A percentile compares a stretch with the other conserved stretches of the same genome.
Conservation (phyloP, 2,113 vertebrate species). For the Peromyscus leucopus region DNA sequence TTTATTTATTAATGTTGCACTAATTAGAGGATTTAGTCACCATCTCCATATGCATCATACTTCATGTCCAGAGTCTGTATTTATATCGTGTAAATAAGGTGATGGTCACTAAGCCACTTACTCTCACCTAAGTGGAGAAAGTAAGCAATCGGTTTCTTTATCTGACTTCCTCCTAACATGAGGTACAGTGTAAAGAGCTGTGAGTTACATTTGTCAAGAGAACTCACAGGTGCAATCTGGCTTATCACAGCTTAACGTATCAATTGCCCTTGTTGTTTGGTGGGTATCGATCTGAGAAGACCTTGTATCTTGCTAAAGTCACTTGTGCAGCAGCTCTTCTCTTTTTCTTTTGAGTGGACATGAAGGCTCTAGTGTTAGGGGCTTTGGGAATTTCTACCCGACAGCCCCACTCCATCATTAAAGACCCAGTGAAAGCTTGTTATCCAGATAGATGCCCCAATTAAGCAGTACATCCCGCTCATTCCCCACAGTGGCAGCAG, state of each 20-base stretch:
- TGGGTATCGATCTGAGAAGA: constrained; percentile 66
- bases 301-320: constrained; percentile 66
- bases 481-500: neutral
- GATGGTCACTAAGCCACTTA: neutral
- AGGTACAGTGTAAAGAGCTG: neutral
- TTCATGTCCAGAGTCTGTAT: neutral
- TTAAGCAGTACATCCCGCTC: neutral
- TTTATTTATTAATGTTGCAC: neutral
- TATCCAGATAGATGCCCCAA: constrained; percentile 57
- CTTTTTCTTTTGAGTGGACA: constrained; percentile 41
- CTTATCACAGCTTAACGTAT: constrained; percentile 59
- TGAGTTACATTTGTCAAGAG: constrained; percentile 58
- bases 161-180: constrained; percentile 32
- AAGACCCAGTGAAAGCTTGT: constrained; percentile 21
- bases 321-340: neutral
- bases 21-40: neutral
- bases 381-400: constrained; percentile 46
- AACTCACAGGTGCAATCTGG: neutral
- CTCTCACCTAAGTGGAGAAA: neutral
- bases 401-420: constrained; percentile 49
- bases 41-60: neutral
- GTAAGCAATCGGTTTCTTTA: neutral
- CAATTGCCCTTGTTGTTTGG: constrained; percentile 58
- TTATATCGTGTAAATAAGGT: neutral
- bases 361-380: neutral